A percentile compares a stretch with the other conserved stretches of the same genome.
Evolutionary conservation across 2,888 invertebrate species (phyloP).

Genomic region (Xestia ashworthii): DNA sequence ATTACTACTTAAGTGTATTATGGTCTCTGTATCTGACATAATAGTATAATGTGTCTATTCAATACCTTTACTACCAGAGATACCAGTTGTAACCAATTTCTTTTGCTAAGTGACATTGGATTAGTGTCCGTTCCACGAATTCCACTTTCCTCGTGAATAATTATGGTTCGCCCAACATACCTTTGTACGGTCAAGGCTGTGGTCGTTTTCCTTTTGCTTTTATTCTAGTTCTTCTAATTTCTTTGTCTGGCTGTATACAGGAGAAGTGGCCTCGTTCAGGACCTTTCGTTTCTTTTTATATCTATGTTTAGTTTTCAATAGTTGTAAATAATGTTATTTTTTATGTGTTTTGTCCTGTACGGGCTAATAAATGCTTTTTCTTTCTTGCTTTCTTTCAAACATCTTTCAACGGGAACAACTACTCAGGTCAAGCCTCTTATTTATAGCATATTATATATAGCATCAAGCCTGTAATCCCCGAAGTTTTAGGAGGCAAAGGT

Average conservation of each 20-base stretch:
- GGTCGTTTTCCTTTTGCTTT: neutral
- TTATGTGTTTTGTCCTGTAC: too few relatives aligned
- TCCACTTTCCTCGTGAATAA: constrained; percentile 1
- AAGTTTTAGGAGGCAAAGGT: neutral
- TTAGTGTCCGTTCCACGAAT: neutral
- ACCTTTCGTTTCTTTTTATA: too few relatives aligned
- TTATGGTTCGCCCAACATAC: neutral
- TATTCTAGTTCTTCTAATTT: neutral
- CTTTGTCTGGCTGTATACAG: neutral
- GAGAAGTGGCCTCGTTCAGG: too few relatives aligned
- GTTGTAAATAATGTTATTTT: too few relatives aligned
- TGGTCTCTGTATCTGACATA: neutral
- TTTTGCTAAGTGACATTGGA: neutral
- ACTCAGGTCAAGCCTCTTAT: neutral
- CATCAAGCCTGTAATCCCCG: neutral
- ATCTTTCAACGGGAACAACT: neutral
- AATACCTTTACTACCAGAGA: neutral
- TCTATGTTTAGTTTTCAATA: too few relatives aligned
- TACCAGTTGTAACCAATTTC: neutral
- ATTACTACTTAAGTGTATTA: too few relatives aligned
- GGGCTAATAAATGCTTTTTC: too few relatives aligned
- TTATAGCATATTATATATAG: neutral
- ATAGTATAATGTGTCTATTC: neutral
- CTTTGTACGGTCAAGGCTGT: neutral
- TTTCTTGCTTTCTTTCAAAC: too few relatives aligned